Evolutionary conservation across 2,888 invertebrate genomes (phyloP), one percentile per base, ranked within the genome.

Genomic region (Xestia xanthographa): DNA sequence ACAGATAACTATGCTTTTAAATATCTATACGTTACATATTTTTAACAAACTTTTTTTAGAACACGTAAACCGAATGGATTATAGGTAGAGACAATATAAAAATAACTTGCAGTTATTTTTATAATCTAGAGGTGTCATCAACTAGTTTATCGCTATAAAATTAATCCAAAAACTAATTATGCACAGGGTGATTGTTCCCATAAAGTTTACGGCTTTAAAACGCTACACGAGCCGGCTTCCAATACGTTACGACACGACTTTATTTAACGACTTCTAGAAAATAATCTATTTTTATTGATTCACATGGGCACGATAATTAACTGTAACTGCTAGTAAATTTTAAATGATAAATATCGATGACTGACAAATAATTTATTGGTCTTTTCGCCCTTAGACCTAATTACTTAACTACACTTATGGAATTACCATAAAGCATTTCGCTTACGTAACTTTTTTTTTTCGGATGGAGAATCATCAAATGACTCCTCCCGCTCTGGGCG

Each of bases 181-280:
- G 67, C 41, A 48, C 67, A 62, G 83, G 92, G 91, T 92, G 87
- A 91, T 87, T 88, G 91, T 83, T 88, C 92, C 65, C 92, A 89
- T 92, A 91, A 92, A 92, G 26, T 91, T 90, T 89, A 90, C 77
- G 78, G 75, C 41, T 66, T 74, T 48, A 48, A 48, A 75, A 77
- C 71, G 60, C 66, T 80, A 74, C 80, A 83, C 80, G 85, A 75
- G 81, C 65, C 58, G 56, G 63, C 80, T 84, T 83, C 79, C 67
- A 81, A 67, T 77, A 79, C 73, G 74, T 86, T 82, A 85, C 76
- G 76, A 87, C 81, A 83, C 76, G 82, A 81, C 70, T 77, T 67
- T 62, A 62, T 85, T 85, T 86, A 63, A 85, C 68, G 56, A 76
- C 63, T 87, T 86, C 82, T 75, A 66, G 72, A 85, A 84, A 77